Evolutionary conservation across 2,888 invertebrate species (phyloP).

Genomic region (Drosophila greeni): DNA sequence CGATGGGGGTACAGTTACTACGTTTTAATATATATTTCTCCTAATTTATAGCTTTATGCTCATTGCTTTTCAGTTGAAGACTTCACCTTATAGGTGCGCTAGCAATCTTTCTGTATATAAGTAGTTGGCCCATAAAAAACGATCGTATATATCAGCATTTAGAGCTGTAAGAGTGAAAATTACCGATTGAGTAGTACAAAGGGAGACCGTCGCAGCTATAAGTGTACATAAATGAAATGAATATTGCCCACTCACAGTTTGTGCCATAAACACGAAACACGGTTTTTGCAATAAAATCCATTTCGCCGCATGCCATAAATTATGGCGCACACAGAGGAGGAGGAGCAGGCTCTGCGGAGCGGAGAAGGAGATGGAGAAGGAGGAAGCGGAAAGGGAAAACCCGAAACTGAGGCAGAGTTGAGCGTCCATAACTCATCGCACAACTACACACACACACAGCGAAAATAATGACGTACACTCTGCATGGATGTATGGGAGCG

Average conservation of each 20-base stretch:
- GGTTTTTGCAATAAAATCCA: constrained; percentile 75
- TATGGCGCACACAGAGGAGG: constrained; percentile 49
- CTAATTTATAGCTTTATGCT: constrained; percentile 19
- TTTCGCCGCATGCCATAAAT: constrained; percentile 76
- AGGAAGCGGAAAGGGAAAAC: constrained; percentile 34
- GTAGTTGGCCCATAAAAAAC: constrained; percentile 13
- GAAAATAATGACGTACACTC: constrained; percentile 67
- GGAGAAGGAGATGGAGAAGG: constrained; percentile 2
- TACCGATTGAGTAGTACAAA: constrained; percentile 49
- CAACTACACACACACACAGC: constrained; percentile 52
- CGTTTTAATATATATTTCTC: neutral
- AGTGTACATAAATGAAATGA: constrained; percentile 69
- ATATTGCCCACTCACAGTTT: constrained; percentile 66
- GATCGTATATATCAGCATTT: constrained; percentile 41
- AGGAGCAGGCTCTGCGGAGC: constrained; percentile 9
- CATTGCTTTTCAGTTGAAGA: constrained; percentile 17
- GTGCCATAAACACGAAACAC: constrained; percentile 68
- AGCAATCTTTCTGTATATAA: constrained; percentile 15
- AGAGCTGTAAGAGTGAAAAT: constrained; percentile 62
- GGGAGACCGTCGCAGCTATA: constrained; percentile 29
- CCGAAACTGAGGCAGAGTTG: constrained; percentile 55
- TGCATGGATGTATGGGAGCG: constrained; percentile 44
- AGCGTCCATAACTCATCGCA: constrained; percentile 61
- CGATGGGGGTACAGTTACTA: neutral
- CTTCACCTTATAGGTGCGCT: neutral